Conservation (phyloP, 2,797 vertebrate genomes). For the Microctenopoma lineatum region DNA sequence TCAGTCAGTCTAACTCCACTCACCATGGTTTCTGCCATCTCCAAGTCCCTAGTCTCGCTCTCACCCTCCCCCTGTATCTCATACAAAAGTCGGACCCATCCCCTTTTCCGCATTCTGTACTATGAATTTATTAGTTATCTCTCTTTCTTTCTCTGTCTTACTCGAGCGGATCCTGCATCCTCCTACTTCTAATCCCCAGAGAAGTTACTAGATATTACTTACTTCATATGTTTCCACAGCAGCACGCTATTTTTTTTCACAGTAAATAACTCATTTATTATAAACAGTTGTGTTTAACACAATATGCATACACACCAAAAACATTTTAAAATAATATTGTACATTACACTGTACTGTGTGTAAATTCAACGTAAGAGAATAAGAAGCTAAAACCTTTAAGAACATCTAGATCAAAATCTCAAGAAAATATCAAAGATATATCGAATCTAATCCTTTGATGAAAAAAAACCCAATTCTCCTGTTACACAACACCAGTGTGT, state of each 20-base stretch:
- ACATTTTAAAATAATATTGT: no score
- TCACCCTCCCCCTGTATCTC: constrained; percentile 33
- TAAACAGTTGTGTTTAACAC: no score
- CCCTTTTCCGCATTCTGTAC: constrained; percentile 22
- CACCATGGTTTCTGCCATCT: constrained; percentile 56
- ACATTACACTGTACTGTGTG: no score
- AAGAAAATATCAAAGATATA: no score
- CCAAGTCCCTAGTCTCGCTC: constrained; percentile 45
- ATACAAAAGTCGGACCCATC: constrained; percentile 41
- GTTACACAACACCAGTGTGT: no score
- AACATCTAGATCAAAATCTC: no score
- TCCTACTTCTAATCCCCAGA: constrained; percentile 25
- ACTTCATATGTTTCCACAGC: not conserved
- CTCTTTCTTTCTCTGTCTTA: constrained; percentile 35
- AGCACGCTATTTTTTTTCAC: not conserved
- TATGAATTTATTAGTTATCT: constrained; percentile 22
- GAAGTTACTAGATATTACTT: constrained; percentile 39
- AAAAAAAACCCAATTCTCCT: no score
- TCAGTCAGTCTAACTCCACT: constrained; percentile 52
- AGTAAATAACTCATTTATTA: no score
- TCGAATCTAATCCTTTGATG: no score
- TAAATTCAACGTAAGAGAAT: no score
- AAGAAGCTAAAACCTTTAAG: no score
- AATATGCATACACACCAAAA: no score
- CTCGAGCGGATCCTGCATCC: constrained; percentile 15